These are phyloP conservation scores for Oasisia sp. DNA, from an alignment of 2,888 invertebrate species.

Conservation along the genomic window DNA sequence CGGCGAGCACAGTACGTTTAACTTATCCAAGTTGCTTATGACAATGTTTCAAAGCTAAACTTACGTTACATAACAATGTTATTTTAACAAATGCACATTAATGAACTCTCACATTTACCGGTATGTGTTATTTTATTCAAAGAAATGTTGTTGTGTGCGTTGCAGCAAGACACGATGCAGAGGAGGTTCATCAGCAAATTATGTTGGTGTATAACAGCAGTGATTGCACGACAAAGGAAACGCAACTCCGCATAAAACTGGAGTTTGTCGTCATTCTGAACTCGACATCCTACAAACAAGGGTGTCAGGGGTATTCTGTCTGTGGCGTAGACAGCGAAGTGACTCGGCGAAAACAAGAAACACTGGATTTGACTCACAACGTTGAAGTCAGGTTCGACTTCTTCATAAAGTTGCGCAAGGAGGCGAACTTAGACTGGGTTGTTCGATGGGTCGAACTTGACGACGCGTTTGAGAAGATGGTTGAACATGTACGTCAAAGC, in stretches of 20 bases:
- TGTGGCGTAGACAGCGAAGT: background rate
- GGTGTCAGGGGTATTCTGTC: background rate
- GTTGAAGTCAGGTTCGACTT: background rate
- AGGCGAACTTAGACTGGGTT: background rate
- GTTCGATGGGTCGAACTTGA: background rate
- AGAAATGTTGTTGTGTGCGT: background rate
- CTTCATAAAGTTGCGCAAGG: background rate
- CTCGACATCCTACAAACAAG: background rate
- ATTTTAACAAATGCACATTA: no score
- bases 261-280: background rate
- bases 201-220: background rate
- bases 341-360: background rate
- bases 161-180: background rate
- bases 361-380: background rate
- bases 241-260: background rate
- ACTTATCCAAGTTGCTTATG: no score
- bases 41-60: no score
- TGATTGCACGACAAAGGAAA: background rate
- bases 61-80: no score
- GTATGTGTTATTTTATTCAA: background rate
- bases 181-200: background rate
- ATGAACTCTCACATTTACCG: background rate
- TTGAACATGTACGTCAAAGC: background rate
- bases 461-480: background rate
- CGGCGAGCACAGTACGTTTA: no score